These are phyloP conservation scores for Corythoichthys intestinalis DNA, from an alignment of 2,113 vertebrate species.

Conservation along the genomic window DNA sequence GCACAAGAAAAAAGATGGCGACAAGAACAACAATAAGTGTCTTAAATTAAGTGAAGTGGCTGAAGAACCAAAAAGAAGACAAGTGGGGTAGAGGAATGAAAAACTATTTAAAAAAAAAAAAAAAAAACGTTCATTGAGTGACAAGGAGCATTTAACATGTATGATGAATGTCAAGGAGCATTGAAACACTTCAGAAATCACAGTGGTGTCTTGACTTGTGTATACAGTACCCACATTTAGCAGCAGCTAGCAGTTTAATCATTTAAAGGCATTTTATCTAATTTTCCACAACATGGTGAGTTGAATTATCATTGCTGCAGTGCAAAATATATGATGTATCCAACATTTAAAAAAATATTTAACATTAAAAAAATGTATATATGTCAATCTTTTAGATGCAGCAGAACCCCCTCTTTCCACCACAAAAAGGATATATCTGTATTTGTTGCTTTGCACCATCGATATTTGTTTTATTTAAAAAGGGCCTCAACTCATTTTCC, in stretches of 20 bases:
- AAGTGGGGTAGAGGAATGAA: neutral
- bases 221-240: neutral
- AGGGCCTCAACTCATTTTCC: too few species aligned
- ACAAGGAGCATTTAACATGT: neutral
- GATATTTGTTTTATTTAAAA: too few species aligned
- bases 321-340: too few species aligned
- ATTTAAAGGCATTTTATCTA: too few species aligned
- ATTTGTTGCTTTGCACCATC: too few species aligned
- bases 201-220: neutral
- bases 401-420: too few species aligned
- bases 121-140: neutral
- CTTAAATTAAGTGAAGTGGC: neutral
- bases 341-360: too few species aligned
- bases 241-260: neutral
- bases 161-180: neutral
- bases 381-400: too few species aligned
- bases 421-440: too few species aligned
- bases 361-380: too few species aligned
- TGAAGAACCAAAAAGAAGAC: constrained; percentile 16
- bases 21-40: constrained; percentile 19
- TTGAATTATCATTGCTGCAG: too few species aligned
- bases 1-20: constrained; percentile 29
- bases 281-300: too few species aligned
- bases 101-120: neutral
- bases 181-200: neutral